These are phyloP conservation scores for Acleris holmiana DNA, from an alignment of 2,888 invertebrate genomes.

Conservation along the genomic window DNA sequence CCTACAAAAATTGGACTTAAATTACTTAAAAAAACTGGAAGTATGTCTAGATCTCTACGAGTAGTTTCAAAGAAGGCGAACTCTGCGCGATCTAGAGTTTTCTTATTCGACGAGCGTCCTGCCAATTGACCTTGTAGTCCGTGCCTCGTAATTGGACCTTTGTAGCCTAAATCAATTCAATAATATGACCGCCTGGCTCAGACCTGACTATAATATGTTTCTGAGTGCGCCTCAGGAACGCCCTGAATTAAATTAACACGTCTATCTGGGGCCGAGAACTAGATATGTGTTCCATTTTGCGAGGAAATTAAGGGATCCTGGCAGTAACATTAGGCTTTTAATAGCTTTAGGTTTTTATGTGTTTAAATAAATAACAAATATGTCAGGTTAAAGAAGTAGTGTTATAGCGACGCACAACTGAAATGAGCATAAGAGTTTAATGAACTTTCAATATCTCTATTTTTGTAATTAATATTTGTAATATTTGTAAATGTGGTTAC, in stretches of 20 bases:
- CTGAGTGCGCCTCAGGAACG: background rate
- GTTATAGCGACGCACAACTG: too few species aligned
- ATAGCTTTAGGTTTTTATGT: too few species aligned
- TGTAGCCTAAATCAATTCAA: constrained; percentile 71
- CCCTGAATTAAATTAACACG: background rate
- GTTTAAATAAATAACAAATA: too few species aligned
- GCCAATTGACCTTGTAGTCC: constrained; percentile 68
- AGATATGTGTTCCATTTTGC: too few species aligned
- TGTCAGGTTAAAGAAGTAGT: too few species aligned
- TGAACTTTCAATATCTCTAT: too few species aligned
- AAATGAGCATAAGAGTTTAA: too few species aligned
- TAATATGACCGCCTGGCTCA: constrained; percentile 57
- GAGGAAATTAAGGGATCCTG: too few species aligned
- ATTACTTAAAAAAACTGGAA: background rate
- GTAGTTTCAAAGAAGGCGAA: constrained; percentile 18
- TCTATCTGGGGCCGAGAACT: background rate
- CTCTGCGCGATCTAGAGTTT: constrained; percentile 12
- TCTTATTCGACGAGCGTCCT: constrained; percentile 47
- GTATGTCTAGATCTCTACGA: background rate
- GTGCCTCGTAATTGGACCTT: constrained; percentile 73
- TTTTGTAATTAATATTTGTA: too few species aligned
- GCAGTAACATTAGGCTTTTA: too few species aligned
- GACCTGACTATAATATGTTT: constrained; percentile 49
- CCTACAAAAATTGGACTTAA: background rate
- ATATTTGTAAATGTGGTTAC: too few species aligned